Percentiles rank a stretch among this genome's conserved stretches.
Conservation (phyloP, 2,888 invertebrate species). For the Bombylius discolor region DNA sequence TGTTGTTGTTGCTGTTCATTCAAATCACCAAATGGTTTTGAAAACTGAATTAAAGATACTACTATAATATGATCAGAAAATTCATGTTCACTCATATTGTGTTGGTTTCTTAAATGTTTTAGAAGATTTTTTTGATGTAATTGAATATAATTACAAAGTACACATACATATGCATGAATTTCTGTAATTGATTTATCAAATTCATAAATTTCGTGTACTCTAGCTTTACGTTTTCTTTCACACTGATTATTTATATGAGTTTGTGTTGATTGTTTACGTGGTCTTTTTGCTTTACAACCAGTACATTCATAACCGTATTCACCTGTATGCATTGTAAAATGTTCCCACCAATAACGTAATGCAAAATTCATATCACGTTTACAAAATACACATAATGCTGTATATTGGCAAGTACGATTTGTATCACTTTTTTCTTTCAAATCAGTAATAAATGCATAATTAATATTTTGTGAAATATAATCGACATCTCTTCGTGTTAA, state of each 20-base stretch:
- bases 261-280: slow-evolving; percentile 1
- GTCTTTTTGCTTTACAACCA: slow-evolving; percentile 1
- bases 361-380: slow-evolving; percentile 3
- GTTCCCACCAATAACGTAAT: slow-evolving; percentile 9
- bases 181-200: slow-evolving; percentile 1
- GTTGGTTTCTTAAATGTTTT: slow-evolving; percentile 5
- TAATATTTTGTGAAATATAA: slow-evolving; percentile 3
- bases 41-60: background rate
- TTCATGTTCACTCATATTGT: background rate
- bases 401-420: background rate
- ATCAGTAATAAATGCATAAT: slow-evolving; percentile 5
- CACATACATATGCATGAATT: slow-evolving; percentile 8
- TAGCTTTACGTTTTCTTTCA: background rate
- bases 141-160: slow-evolving; percentile 9
- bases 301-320: slow-evolving; percentile 6
- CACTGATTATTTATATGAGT: slow-evolving; percentile 2
- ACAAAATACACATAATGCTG: slow-evolving; percentile 9
- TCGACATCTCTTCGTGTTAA: slow-evolving; percentile 4
- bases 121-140: slow-evolving; percentile 4
- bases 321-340: slow-evolving; percentile 7
- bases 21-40: background rate
- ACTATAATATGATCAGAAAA: background rate
- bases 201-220: slow-evolving; percentile 1
- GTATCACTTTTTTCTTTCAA: background rate
- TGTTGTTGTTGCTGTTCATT: background rate